Percentiles rank a stretch among this genome's conserved stretches.
Conservation (phyloP, 2,113 vertebrate species). For the Spilogale gracilis region DNA sequence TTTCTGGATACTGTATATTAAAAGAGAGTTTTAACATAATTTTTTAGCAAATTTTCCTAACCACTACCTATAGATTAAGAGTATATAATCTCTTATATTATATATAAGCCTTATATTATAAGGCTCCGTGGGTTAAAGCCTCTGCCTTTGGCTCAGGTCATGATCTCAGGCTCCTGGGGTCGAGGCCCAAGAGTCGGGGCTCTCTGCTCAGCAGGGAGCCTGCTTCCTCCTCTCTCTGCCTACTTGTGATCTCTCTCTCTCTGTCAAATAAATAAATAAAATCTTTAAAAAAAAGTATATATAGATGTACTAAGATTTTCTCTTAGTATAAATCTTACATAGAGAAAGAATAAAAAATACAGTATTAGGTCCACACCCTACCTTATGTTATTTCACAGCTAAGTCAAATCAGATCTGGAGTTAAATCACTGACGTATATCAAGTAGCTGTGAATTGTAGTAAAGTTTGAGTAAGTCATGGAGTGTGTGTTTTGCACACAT, state of each 20-base stretch:
- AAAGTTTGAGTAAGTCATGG: neutral
- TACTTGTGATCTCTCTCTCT: too few species aligned
- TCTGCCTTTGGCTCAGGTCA: too few species aligned
- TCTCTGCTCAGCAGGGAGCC: too few species aligned
- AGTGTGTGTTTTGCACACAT: neutral
- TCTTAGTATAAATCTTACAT: neutral
- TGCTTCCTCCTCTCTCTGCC: too few species aligned
- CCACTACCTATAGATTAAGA: neutral
- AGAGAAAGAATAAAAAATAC: conserved; percentile 16
- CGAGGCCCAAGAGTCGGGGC: too few species aligned
- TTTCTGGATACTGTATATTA: neutral
- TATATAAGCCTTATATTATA: too few species aligned
- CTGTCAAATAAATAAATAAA: too few species aligned
- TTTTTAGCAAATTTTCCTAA: conserved; percentile 1
- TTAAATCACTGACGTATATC: neutral
- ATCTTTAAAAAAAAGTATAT: neutral
- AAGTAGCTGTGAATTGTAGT: neutral
- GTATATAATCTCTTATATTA: neutral
- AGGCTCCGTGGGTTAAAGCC: too few species aligned
- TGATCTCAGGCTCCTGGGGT: too few species aligned
- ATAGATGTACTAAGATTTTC: neutral
- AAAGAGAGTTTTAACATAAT: neutral
- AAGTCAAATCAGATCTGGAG: conserved; percentile 5
- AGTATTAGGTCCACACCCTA: neutral
- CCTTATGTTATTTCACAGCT: neutral